Percentiles rank a stretch among this genome's conserved stretches.
Conservation (phyloP, 2,113 vertebrate genomes). For the Anser cygnoides region DNA sequence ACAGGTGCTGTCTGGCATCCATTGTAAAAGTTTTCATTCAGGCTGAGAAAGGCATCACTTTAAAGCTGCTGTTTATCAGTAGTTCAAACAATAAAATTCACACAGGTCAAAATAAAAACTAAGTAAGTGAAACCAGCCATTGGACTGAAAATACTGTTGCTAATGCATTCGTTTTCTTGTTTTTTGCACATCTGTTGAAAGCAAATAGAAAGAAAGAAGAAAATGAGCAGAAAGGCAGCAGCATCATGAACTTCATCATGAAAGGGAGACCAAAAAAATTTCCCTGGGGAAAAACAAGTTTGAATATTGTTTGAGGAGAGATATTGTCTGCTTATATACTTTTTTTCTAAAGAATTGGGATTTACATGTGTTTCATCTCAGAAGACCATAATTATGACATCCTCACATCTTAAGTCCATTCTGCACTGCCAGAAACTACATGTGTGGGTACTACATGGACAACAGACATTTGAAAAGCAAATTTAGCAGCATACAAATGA, state of each 20-base stretch:
- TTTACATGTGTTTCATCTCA: not conserved
- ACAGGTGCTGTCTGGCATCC: not conserved
- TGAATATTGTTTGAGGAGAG: not conserved
- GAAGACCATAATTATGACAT: not conserved
- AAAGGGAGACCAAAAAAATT: not conserved
- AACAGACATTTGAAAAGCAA: not conserved
- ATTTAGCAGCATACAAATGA: not conserved
- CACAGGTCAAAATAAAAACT: not conserved
- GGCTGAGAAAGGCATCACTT: not conserved
- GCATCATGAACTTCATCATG: not conserved
- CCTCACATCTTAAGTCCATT: not conserved
- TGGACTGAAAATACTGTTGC: not conserved
- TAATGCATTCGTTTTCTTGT: not conserved
- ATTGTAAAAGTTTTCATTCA: not conserved
- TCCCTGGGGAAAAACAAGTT: not conserved
- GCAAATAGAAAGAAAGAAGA: not conserved
- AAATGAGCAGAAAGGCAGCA: not conserved
- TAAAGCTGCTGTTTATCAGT: not conserved
- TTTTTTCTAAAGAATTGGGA: not conserved
- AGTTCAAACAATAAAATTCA: not conserved
- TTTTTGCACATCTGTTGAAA: not conserved
- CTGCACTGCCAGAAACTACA: not conserved
- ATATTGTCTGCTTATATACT: not conserved
- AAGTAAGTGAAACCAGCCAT: not conserved
- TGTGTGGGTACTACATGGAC: not conserved